Evolutionary conservation across 30 jellyfish, hydroid and myxozoan species (phyloP).

Genomic region (Hydractinia symbiolongicarpus): DNA sequence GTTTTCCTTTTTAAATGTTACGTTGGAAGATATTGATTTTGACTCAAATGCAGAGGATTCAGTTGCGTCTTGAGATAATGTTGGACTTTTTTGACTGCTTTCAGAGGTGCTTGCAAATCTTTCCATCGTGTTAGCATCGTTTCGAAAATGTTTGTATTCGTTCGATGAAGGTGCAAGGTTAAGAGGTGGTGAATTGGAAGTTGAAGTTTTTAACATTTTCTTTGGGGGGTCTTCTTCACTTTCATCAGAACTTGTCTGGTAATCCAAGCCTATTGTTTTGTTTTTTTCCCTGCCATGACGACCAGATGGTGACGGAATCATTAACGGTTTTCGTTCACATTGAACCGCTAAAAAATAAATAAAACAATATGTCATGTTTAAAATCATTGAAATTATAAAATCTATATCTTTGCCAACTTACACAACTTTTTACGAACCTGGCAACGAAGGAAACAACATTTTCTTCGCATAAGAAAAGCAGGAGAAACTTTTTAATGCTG

Average conservation of each 20-base stretch:
- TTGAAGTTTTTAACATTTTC: not conserved
- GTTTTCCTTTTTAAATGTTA: not conserved
- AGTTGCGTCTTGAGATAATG: not conserved
- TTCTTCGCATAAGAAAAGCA: no score
- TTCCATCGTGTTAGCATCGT: not conserved
- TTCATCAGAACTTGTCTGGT: slow-evolving; percentile 34
- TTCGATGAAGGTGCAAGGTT: not conserved
- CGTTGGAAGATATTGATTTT: not conserved
- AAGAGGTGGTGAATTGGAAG: slow-evolving; percentile 4
- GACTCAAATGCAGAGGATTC: not conserved
- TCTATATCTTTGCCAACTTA: no score
- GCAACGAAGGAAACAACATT: no score
- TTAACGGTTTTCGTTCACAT: slow-evolving; percentile 92
- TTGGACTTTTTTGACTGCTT: not conserved
- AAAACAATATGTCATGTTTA: not conserved
- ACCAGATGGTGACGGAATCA: slow-evolving; percentile 26
- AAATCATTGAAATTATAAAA: no score
- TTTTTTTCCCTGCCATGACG: slow-evolving; percentile 11
- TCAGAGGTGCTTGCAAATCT: not conserved
- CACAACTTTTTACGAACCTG: no score
- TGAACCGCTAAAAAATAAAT: slow-evolving; percentile 71
- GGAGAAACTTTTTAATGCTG: no score
- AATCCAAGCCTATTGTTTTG: slow-evolving; percentile 39
- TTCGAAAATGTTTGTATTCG: not conserved
- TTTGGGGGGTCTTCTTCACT: slow-evolving; percentile 19